Base-by-base conservation (phyloP, 2,797 vertebrate genomes). In the Neosilurus hyrtlii region DNA sequence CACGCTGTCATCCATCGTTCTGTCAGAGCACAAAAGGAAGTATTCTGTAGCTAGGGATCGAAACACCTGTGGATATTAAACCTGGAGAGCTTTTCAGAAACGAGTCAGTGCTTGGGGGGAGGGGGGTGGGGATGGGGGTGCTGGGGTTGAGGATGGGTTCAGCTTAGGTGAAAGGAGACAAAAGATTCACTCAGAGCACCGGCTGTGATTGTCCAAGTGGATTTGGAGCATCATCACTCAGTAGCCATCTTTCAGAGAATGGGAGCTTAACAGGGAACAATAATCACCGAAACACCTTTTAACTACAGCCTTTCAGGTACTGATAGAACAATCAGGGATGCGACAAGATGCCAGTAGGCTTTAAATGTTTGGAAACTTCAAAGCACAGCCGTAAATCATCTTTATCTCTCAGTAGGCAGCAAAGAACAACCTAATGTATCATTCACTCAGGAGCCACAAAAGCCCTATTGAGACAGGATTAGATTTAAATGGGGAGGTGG, bases 191-290 rank as follows among this genome's bases (percentile, higher is more conserved):
- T 81, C 71, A 10, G 63, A 81, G 71, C 57, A 0, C 24, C 10
- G 43, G 37, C 57, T 77, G 72, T 35, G 79, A 71, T 71, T 71
- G 79, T 85, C 79, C 4, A 66, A 63, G 65, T 26, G 73, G 65
- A 77, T 85, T 77, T 63, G 66, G 35, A 51, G 74, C 73, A 37
- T 77, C 83, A 81, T 81, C 79, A 75, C 65, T 81, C 83, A 81
- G 79, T 43, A 30, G 66, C 20, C 67, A 11, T 74, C 72, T 18
- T 56, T 52, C 24, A 37, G 12, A 24, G 43, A 57, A 54, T 73
- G 68, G 70, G 70, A 72, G 73, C 61, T 57, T 56, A 78, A 72
- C 51, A 59, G 22, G n/a, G 51, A 26, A 72, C 30, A 67, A 74
- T 84, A 80, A 80, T 75, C 61, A 67, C 52, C 49, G 30, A 37